phyloP scores from a whole-genome alignment of 1,140 invertebrate species.

The Caligus rogercresseyi region DNA sequence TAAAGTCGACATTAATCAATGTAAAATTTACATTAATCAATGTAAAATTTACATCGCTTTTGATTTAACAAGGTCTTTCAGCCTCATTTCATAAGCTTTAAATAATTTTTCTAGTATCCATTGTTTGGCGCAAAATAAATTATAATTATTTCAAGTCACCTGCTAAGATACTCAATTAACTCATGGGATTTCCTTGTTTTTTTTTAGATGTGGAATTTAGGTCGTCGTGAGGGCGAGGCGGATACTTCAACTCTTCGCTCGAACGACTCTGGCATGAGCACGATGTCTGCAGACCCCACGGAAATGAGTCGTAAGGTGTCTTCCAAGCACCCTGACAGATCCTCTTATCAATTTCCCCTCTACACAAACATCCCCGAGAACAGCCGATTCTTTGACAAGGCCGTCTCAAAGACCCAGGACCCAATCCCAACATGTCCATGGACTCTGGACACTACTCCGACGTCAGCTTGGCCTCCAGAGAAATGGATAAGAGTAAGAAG shows the following conservation, averaged over 20 bases:
- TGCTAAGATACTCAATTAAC: no score
- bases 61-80: no score
- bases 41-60: no score
- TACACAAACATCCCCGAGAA: not conserved
- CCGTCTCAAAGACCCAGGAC: not conserved
- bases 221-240: not conserved
- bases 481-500: not conserved
- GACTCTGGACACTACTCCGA: not conserved
- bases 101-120: no score
- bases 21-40: no score
- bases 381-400: not conserved
- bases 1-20: no score
- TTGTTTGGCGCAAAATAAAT: no score
- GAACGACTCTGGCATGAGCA: not conserved
- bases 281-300: constrained; percentile 7
- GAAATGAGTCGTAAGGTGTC: not conserved
- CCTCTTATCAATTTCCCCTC: not conserved
- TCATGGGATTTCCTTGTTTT: no score
- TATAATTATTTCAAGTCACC: no score
- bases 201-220: not conserved
- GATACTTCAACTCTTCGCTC: not conserved
- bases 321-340: not conserved
- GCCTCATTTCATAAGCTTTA: no score
- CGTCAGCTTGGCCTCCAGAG: not conserved
- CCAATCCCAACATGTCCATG: not conserved